Evolutionary conservation across 2,113 vertebrate species (phyloP).

Genomic region (Laticauda colubrina): DNA sequence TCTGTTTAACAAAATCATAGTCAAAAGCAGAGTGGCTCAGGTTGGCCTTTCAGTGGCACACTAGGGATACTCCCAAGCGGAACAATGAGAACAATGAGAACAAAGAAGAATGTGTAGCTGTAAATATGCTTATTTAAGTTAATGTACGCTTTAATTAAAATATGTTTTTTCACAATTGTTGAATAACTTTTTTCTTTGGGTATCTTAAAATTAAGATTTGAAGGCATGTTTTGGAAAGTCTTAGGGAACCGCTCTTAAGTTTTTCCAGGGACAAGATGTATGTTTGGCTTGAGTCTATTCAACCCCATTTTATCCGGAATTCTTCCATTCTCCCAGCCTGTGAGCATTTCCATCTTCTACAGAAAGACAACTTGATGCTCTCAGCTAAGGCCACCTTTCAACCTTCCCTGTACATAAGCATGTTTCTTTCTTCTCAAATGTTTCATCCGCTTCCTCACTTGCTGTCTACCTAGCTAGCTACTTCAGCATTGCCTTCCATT

Average conservation of each 20-base stretch:
- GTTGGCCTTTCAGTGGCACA: neutral
- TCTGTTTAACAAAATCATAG: neutral
- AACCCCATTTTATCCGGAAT: neutral
- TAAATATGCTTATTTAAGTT: neutral
- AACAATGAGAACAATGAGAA: neutral
- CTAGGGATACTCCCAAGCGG: neutral
- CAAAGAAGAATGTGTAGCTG: neutral
- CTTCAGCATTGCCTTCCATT: neutral
- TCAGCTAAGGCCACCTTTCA: neutral
- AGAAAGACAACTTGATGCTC: neutral
- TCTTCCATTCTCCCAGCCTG: neutral
- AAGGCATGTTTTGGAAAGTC: neutral
- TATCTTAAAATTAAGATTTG: neutral
- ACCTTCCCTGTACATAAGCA: neutral
- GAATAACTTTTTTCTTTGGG: neutral
- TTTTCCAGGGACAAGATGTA: neutral
- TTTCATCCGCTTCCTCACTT: neutral
- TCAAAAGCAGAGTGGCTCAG: neutral
- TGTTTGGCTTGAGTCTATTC: neutral
- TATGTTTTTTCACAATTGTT: neutral
- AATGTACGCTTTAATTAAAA: neutral
- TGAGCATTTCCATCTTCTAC: neutral
- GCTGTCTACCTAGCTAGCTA: neutral
- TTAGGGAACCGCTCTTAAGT: neutral
- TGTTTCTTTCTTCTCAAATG: neutral